Base-by-base conservation (phyloP, 2,797 vertebrate genomes). In the Buceros bicornis region DNA sequence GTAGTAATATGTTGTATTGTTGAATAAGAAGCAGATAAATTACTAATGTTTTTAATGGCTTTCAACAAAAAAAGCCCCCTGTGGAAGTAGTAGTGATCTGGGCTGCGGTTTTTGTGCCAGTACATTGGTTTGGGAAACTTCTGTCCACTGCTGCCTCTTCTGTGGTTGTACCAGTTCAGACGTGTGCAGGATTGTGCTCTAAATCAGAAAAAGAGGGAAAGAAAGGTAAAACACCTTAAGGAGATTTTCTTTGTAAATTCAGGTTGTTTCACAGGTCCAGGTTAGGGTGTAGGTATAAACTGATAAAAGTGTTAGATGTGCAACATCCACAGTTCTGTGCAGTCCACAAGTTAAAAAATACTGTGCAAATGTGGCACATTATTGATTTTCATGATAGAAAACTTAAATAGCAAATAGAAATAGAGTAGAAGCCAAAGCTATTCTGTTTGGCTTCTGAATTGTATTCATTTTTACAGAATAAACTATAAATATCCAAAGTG, bases 401-500 rank as follows among this genome's bases (percentile, higher is more conserved):
- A 62, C 31, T 42, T 67, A 90, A 92, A 51, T 24, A 56, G 50
- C n/a, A n/a, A 15, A 24, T 25, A 61, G 31, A 66, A 35, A 70
- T 13, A 65, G 25, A 72, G 22, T 10, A 72, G 82, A 87, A 86
- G 58, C 26, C 65, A n/a, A 31, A 74, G 24, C 18, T 45, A n/a
- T 80, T 60, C 20, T 7, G 0, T 1, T n/a, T 87, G 50, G 24
- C 61, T 89, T 64, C 51, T 85, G 45, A 37, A 29, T 70, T 66
- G 25, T 82, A 90, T 66, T 87, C 1, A 78, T 90, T 94, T 89
- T 87, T 71, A 91, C 35, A 48, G 29, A 69, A 70, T 47, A 94
- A 93, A 80, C 33, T 88, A 25, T 37, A 91, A 47, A 82, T 71
- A 28, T 54, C 5, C 4, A 3, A 15, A 60, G 35, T 45, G 51